Conservation (phyloP, 2,113 vertebrate species). For the Neolamprologus devosi region DNA sequence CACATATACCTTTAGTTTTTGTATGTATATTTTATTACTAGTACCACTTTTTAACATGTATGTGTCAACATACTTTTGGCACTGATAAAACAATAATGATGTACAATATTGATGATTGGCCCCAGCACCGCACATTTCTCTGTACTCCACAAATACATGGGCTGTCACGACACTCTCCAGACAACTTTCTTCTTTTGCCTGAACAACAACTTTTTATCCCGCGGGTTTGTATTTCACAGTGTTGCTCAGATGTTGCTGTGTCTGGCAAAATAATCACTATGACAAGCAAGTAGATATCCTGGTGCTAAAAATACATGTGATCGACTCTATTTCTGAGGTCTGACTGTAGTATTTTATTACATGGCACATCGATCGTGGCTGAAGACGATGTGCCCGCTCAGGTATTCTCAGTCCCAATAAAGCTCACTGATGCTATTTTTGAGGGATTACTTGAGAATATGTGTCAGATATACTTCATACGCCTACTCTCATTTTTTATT, state of each 20-base stretch:
- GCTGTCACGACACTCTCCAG: background rate
- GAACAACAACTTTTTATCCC: background rate
- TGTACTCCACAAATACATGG: background rate
- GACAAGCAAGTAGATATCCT: conserved; percentile 53
- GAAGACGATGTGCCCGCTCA: conserved; percentile 59
- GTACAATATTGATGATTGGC: background rate
- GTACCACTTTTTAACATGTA: background rate
- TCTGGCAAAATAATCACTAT: conserved; percentile 31
- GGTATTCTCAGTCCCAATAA: conserved; percentile 60
- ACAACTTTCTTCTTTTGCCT: background rate
- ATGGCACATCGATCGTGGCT: conserved; percentile 62
- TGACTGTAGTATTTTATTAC: conserved; percentile 66
- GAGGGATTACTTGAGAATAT: conserved; percentile 46
- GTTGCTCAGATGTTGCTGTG: conserved; percentile 46
- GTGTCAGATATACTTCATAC: conserved; percentile 61
- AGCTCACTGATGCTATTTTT: conserved; percentile 68
- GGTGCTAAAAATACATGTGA: conserved; percentile 63
- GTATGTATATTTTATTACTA: background rate
- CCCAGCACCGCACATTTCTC: background rate
- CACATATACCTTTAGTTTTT: background rate
- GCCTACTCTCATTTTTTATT: conserved; percentile 54
- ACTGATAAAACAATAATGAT: background rate
- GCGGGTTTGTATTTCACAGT: conserved; percentile 20
- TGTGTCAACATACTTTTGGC: background rate
- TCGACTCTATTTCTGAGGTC: conserved; percentile 62